These are phyloP conservation scores for Apostichopus californicus DNA, from an alignment of 35 echinoderm and acorn worm genomes.

Conservation along the genomic window DNA sequence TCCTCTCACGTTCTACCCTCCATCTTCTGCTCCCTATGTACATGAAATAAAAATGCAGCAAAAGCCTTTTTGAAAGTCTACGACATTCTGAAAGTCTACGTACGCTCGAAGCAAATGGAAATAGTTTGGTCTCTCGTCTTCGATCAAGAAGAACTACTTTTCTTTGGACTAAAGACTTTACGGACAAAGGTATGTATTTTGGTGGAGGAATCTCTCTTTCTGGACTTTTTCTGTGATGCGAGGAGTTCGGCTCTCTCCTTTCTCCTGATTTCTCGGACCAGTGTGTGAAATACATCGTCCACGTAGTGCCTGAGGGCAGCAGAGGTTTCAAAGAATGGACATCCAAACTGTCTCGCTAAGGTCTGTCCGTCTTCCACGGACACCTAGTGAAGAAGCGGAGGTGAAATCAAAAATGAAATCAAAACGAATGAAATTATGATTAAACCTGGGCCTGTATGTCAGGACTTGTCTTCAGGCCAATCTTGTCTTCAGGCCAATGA, in stretches of 20 bases:
- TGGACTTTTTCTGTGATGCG: slow-evolving; percentile 85
- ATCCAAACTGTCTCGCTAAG: slow-evolving; percentile 90
- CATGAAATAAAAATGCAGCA: neutral
- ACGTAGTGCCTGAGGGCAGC: slow-evolving; percentile 97
- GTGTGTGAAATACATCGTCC: slow-evolving; percentile 96
- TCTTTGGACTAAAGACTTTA: slow-evolving; percentile 81
- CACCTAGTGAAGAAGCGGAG: slow-evolving; percentile 54
- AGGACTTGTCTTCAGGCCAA: too few relatives aligned
- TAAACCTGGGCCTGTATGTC: too few relatives aligned
- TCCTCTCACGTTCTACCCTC: neutral
- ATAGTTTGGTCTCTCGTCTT: neutral
- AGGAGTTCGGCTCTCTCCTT: slow-evolving; percentile 87
- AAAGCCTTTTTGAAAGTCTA: neutral
- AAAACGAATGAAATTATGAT: too few relatives aligned
- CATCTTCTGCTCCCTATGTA: neutral
- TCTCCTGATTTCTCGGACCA: slow-evolving; percentile 93
- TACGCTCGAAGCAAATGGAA: neutral
- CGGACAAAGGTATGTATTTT: slow-evolving; percentile 75
- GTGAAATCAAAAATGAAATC: neutral
- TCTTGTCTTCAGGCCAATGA: too few relatives aligned
- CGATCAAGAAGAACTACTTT: slow-evolving; percentile 62
- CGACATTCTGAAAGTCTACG: slow-evolving; percentile 3
- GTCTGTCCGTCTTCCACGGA: slow-evolving; percentile 92
- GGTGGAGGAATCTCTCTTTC: slow-evolving; percentile 77
- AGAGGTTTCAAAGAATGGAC: slow-evolving; percentile 98